Conservation (phyloP, 2,888 invertebrate species). For the Acleris cristana region DNA sequence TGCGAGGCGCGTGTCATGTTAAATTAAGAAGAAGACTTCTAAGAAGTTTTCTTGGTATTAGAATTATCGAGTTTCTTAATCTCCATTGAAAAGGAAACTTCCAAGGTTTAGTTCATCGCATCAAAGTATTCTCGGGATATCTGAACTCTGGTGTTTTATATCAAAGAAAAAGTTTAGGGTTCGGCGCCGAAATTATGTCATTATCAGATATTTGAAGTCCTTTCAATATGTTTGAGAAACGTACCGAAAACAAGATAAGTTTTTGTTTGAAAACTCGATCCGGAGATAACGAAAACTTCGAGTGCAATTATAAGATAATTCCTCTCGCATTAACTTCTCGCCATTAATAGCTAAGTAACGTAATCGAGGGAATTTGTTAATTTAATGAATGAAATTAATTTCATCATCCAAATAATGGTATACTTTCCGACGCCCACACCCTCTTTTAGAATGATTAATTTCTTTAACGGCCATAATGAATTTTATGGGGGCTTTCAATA, state of each 20-base stretch:
- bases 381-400: constrained; percentile 19
- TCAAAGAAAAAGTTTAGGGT: constrained; percentile 34
- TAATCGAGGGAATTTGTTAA: constrained; percentile 17
- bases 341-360: constrained; percentile 17
- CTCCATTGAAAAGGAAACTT: constrained; percentile 27
- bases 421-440: constrained; percentile 17
- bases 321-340: constrained; percentile 6
- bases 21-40: not conserved
- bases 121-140: constrained; percentile 14
- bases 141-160: constrained; percentile 25
- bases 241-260: constrained; percentile 8
- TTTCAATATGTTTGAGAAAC: constrained; percentile 28
- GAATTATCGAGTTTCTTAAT: constrained; percentile 23
- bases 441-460: constrained; percentile 19
- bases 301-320: constrained; percentile 12
- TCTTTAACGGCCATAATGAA: constrained; percentile 20
- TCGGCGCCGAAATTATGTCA: constrained; percentile 27
- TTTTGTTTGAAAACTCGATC: constrained; percentile 11
- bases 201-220: constrained; percentile 31
- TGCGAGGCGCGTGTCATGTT: not conserved
- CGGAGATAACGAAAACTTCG: constrained; percentile 1
- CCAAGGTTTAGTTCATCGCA: constrained; percentile 13
- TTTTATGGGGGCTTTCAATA: constrained; percentile 16
- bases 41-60: not conserved
- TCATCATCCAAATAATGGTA: constrained; percentile 23